phyloP scores from a whole-genome alignment of 2,888 invertebrate species.

The Pseudococcus jackbeardsleyi region DNA sequence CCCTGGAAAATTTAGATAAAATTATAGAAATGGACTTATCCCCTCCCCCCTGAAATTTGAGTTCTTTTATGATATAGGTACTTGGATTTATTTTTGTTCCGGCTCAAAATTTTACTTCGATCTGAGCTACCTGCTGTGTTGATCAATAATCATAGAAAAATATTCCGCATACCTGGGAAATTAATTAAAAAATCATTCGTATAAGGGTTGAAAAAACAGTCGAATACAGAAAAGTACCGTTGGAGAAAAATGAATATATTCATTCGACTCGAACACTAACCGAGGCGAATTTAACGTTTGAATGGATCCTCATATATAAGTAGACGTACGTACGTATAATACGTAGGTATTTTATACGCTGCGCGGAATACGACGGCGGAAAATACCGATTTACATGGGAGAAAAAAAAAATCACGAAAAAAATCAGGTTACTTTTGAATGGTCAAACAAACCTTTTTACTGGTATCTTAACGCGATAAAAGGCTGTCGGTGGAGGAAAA shows the following conservation, averaged over 20 bases:
- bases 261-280: background rate
- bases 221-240: no score
- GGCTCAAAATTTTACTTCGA: no score
- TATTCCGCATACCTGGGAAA: no score
- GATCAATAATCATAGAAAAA: no score
- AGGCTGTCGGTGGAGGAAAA: background rate
- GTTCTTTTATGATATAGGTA: no score
- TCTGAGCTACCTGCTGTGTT: no score
- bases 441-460: slow-evolving; percentile 45
- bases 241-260: background rate
- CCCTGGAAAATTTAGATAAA: no score
- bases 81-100: no score
- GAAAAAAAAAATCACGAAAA: slow-evolving; percentile 5
- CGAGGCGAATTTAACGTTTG: background rate
- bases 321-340: background rate
- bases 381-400: slow-evolving; percentile 11
- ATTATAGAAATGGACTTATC: no score
- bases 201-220: no score
- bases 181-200: no score
- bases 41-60: no score
- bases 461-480: slow-evolving; percentile 23
- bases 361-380: background rate
- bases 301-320: background rate
- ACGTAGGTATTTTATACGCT: background rate
- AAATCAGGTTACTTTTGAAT: slow-evolving; percentile 34